Base-by-base conservation (phyloP, 2,113 vertebrate genomes). In the Lamprologus callipterus region DNA sequence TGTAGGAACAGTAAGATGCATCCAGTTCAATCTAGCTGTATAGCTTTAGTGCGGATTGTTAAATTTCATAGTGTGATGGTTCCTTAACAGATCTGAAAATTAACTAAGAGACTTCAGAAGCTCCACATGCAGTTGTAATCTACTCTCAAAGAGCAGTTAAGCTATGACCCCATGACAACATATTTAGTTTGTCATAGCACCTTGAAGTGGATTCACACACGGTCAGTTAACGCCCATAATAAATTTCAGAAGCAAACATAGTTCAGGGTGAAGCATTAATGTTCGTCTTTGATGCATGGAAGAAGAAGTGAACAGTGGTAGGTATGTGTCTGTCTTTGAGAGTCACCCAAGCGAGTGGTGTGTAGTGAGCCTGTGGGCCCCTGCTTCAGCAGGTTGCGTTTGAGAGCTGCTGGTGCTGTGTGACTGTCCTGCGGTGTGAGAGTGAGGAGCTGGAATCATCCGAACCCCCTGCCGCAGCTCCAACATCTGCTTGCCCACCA, bases 391-490 rank as follows among this genome's bases (percentile, higher is more conserved):
- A 85, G 88, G 91, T 90, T 93, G 90, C 78, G 80, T 91, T 75
- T 85, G 83, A 75, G 87, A 89, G 91, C 89, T 80, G 91, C 85
- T 83, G 89, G 91, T 88, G 79, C 89, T 84, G 88, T 87, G 85
- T 55, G 90, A 93, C 87, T 51, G 65, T 93, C 95, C 93, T 33
- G 90, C 78, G 53, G 94, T 91, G 91, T 91, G 93, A 92, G 94
- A 92, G 94, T 16, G 79, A 90, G 84, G 89, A 91, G 89, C 91
- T 94, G 93, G 93, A 95, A 83, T 93, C 90, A 54, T 92, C 92
- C 89, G 79, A 93, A 91, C 95, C 96, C 96, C 96, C 96, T 93
- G 95, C 96, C 94, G 96, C 90, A 95, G 91, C 90, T 88, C 89
- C 93, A 96, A 97, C 95, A 96, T 96, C 96, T 96, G 97, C 95